phyloP scores from a whole-genome alignment of 2,888 invertebrate species.

The Stenolophus ochropezus region DNA sequence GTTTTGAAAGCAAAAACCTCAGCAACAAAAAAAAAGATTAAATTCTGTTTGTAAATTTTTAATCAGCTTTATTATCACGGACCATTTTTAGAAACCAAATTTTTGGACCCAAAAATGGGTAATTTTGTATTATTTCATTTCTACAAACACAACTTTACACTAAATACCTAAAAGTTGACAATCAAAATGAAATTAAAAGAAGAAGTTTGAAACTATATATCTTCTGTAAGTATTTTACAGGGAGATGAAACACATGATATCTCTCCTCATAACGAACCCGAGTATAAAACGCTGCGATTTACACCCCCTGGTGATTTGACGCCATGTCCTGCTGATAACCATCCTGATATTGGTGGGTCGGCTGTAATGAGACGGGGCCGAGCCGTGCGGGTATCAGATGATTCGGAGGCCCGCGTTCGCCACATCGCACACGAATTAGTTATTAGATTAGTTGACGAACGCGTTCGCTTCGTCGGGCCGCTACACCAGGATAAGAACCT shows the following conservation, averaged over 20 bases:
- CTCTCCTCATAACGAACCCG: background rate
- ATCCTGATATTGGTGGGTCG: background rate
- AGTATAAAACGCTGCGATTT: background rate
- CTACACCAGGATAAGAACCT: slow-evolving; percentile 27
- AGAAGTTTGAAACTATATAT: too few species aligned
- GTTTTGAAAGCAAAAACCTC: too few species aligned
- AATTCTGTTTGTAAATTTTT: too few species aligned
- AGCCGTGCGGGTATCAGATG: slow-evolving; percentile 22
- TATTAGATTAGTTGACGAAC: slow-evolving; percentile 67
- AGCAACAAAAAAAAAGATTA: too few species aligned
- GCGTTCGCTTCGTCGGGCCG: slow-evolving; percentile 40
- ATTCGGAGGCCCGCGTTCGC: slow-evolving; percentile 2
- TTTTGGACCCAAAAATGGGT: too few species aligned
- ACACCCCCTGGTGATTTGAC: background rate
- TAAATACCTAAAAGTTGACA: too few species aligned
- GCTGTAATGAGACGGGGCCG: slow-evolving; percentile 11
- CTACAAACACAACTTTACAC: too few species aligned
- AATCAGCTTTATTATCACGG: too few species aligned
- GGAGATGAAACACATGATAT: background rate
- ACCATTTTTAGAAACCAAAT: too few species aligned
- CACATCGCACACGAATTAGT: slow-evolving; percentile 64
- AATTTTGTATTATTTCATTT: too few species aligned
- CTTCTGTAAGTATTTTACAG: too few species aligned
- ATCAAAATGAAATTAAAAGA: too few species aligned
- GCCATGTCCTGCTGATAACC: background rate